These are phyloP conservation scores for Lepidocyrtoides sp. DNA, from an alignment of 2,888 invertebrate species.

Conservation along the genomic window DNA sequence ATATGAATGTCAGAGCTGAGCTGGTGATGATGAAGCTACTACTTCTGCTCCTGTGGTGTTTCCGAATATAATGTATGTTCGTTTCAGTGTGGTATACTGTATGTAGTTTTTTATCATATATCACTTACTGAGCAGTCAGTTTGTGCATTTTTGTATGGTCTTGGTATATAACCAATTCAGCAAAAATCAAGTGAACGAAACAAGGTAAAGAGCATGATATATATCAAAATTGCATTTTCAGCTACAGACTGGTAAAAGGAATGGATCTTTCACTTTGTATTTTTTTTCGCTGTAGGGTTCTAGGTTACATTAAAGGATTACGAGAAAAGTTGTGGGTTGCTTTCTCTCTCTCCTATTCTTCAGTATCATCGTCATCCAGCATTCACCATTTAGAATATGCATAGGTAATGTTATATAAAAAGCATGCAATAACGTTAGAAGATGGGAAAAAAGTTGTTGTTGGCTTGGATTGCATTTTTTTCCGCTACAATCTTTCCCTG, in stretches of 20 bases:
- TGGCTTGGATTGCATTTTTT: constrained; percentile 7
- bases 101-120: not conserved
- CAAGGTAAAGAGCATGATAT: not conserved
- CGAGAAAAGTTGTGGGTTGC: not conserved
- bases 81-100: not conserved
- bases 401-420: not conserved
- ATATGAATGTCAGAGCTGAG: constrained; percentile 4
- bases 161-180: not conserved
- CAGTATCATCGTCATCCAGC: not conserved
- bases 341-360: too few relatives aligned
- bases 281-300: constrained; percentile 11
- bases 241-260: not conserved
- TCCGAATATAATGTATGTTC: too few relatives aligned
- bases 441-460: not conserved
- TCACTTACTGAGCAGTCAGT: not conserved
- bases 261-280: not conserved
- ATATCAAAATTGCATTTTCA: constrained; percentile 30
- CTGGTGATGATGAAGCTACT: too few relatives aligned
- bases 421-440: not conserved
- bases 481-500: constrained; percentile 23
- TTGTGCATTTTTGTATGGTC: not conserved
- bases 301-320: constrained; percentile 36
- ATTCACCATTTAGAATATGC: not conserved
- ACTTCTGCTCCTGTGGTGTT: too few relatives aligned
- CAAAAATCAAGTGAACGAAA: too few relatives aligned